Base-by-base conservation (phyloP, 2,113 vertebrate species). In the Paralichthys olivaceus region DNA sequence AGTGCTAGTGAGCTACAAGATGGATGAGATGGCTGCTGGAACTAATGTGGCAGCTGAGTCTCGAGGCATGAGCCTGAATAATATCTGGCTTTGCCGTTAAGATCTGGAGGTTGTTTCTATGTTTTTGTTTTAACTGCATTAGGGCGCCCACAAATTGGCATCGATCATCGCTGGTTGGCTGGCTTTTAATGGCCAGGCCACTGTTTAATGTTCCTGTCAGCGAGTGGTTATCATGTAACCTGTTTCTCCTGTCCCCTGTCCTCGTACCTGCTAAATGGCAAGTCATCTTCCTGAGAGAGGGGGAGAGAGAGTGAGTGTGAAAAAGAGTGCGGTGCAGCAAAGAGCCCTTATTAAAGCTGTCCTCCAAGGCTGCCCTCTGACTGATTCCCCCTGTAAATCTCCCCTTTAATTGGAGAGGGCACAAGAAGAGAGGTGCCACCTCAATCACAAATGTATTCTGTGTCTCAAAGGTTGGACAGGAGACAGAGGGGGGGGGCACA, bases 401-500 rank as follows among this genome's bases (percentile, higher is more conserved):
- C 81, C 77, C 80, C 86, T 91, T 92, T 94, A 94, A 94, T 94
- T 94, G 90, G 91, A 90, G 87, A 87, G 89, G 88, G 89, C 91
- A 90, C 74, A 61, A 65, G 74, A 79, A 78, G 67, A 87, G 89
- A 87, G 87, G 87, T 87, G 77, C 79, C 51, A 76, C 73, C 82
- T 87, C 85, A 80, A 78, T 87, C 85, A 65, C 81, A 86, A 77
- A 89, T 88, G 61, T 79, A 90, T 85, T 84, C 76, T 58, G 23
- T 72, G 60, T 83, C 77, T 80, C 71, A 64, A 43, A 65, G 63
- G 68, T 74, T 72, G 60, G 75, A 67, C n/a, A 6, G 15, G 65
- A 72, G 43, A 59, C 56, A 67, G 54, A 45, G 66, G n/a, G 23
- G 28, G 47, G 51, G 54, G 72, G 15, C 65, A 72, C 19, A 60